Evolutionary conservation across 2,113 vertebrate genomes (phyloP).

Genomic region (Charadrius vociferus): DNA sequence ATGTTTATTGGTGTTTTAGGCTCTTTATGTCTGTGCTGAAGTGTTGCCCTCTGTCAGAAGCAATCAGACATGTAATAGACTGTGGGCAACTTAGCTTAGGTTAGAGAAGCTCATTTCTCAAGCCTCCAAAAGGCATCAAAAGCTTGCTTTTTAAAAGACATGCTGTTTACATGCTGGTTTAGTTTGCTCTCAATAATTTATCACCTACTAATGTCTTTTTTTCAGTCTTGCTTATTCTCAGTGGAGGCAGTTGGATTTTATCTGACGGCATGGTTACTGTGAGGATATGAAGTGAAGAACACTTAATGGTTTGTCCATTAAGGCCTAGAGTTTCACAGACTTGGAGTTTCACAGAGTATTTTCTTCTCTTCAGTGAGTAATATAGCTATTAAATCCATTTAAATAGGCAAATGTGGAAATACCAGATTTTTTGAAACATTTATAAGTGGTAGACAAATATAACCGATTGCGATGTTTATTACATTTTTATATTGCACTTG

Average conservation of each 20-base stretch:
- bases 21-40: slow-evolving; percentile 18
- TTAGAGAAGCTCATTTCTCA: slow-evolving; percentile 38
- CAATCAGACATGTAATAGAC: not conserved
- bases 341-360: not conserved
- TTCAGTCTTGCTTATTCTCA: slow-evolving; percentile 16
- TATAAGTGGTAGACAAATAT: not conserved
- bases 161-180: slow-evolving; percentile 41
- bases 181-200: slow-evolving; percentile 62
- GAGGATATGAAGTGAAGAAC: not conserved
- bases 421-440: not conserved
- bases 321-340: not conserved
- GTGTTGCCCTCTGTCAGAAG: slow-evolving; percentile 37
- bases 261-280: not conserved
- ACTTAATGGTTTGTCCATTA: not conserved
- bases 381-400: not conserved
- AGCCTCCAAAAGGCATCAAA: slow-evolving; percentile 29
- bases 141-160: not conserved
- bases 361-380: not conserved
- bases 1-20: not conserved
- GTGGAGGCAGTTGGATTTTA: slow-evolving; percentile 6
- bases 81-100: not conserved
- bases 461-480: not conserved
- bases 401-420: not conserved
- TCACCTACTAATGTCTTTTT: slow-evolving; percentile 22
- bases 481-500: not conserved